Evolutionary conservation across 2,888 invertebrate genomes (phyloP).

Genomic region (Tetranychus truncatus): DNA sequence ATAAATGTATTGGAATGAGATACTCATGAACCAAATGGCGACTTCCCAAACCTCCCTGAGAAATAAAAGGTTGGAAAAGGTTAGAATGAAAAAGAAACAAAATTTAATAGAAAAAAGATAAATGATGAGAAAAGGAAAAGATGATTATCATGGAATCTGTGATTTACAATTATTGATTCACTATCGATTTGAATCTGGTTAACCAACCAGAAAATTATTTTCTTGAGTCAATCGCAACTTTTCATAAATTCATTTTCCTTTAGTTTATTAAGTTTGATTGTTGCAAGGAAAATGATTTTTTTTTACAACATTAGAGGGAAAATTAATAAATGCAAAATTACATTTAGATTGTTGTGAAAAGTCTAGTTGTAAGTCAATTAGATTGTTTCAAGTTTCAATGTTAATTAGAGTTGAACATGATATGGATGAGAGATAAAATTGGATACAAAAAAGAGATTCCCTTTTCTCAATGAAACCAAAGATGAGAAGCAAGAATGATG

Average conservation of each 20-base stretch:
- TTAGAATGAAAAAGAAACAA: not conserved
- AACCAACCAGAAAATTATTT: not conserved
- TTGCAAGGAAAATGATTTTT: not conserved
- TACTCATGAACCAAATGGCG: conserved; percentile 31
- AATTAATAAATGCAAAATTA: no score
- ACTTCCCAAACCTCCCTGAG: conserved; percentile 30
- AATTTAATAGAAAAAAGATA: not conserved
- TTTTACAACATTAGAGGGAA: no score
- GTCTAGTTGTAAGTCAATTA: no score
- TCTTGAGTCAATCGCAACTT: not conserved
- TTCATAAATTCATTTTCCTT: not conserved
- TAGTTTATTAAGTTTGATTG: not conserved
- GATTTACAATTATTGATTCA: not conserved
- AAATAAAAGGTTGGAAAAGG: not conserved
- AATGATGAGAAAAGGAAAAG: not conserved
- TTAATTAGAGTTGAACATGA: no score
- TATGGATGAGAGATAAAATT: no score
- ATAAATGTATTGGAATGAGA: conserved; percentile 28
- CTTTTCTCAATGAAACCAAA: no score
- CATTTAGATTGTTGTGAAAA: no score
- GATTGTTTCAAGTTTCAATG: no score
- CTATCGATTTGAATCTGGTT: not conserved
- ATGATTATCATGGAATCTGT: not conserved
- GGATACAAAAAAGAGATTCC: no score
- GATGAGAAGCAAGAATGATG: not conserved